These are phyloP conservation scores for Pampusana beccarii DNA, from an alignment of 2,113 vertebrate genomes.

Conservation along the genomic window DNA sequence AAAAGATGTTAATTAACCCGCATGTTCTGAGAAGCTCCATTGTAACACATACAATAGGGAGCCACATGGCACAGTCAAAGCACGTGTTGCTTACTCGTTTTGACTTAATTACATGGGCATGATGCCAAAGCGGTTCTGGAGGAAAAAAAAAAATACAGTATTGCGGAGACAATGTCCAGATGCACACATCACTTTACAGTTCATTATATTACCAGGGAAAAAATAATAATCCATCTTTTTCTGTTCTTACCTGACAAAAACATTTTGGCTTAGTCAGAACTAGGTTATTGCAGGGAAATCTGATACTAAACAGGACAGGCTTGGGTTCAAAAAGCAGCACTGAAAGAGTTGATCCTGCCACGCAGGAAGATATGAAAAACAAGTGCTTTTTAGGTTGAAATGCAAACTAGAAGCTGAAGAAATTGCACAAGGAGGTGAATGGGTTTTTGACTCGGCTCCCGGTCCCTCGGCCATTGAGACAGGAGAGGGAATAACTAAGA, in stretches of 20 bases:
- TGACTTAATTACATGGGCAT: constrained; percentile 55
- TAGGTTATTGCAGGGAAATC: background rate
- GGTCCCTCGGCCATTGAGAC: background rate
- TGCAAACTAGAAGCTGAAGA: background rate
- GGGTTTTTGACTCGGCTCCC: background rate
- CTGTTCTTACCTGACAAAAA: background rate
- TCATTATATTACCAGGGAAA: background rate
- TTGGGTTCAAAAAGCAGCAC: background rate
- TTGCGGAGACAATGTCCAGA: background rate
- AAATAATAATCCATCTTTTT: background rate
- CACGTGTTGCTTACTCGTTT: constrained; percentile 32
- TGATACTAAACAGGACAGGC: background rate
- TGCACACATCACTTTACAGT: background rate
- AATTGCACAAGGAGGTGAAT: background rate
- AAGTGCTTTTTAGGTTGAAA: background rate
- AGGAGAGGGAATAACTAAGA: background rate
- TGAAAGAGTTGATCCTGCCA: background rate
- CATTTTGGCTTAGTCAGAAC: background rate
- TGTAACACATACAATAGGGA: constrained; percentile 47
- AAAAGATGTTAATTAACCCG: constrained; percentile 76
- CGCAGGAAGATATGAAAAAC: background rate
- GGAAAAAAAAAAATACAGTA: background rate
- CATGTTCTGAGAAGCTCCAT: constrained; percentile 42
- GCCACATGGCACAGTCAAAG: constrained; percentile 1
- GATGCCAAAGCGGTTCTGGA: background rate